phyloP scores from a whole-genome alignment of 2,888 invertebrate species.

The Empis livida region DNA sequence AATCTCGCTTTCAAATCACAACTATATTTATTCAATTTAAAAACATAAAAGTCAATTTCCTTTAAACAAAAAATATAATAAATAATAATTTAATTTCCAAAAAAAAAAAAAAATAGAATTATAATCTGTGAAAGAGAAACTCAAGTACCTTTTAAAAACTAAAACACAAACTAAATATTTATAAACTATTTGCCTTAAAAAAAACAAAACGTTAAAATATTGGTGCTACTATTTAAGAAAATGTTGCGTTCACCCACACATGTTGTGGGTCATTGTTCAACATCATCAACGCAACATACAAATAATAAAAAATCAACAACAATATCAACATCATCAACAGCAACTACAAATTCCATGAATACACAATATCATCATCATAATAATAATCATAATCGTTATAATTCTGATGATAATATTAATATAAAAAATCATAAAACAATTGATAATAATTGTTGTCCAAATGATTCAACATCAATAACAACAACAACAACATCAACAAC shows the following conservation, averaged over 20 bases:
- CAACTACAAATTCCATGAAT: constrained; percentile 9
- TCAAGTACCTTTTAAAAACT: background rate
- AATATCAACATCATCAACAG: constrained; percentile 14
- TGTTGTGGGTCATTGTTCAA: constrained; percentile 34
- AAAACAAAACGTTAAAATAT: constrained; percentile 16
- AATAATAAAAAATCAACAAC: constrained; percentile 18
- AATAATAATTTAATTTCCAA: background rate
- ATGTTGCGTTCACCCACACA: constrained; percentile 42
- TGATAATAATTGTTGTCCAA: constrained; percentile 5
- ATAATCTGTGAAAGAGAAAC: background rate
- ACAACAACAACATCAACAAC: constrained; percentile 9
- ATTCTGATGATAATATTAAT: constrained; percentile 3
- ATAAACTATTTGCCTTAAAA: too few species aligned
- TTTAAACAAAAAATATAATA: background rate
- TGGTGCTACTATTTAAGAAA: constrained; percentile 22
- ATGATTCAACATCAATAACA: constrained; percentile 19
- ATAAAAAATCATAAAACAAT: constrained; percentile 4
- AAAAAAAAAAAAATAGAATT: too few species aligned
- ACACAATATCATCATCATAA: constrained; percentile 10
- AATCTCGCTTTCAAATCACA: too few species aligned
- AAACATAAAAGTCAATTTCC: background rate
- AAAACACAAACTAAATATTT: too few species aligned
- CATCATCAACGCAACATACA: constrained; percentile 18
- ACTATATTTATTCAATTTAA: too few species aligned
- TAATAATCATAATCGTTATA: constrained; percentile 7